phyloP scores from a whole-genome alignment of 2,797 vertebrate genomes.

The Centropyge bicolor region DNA sequence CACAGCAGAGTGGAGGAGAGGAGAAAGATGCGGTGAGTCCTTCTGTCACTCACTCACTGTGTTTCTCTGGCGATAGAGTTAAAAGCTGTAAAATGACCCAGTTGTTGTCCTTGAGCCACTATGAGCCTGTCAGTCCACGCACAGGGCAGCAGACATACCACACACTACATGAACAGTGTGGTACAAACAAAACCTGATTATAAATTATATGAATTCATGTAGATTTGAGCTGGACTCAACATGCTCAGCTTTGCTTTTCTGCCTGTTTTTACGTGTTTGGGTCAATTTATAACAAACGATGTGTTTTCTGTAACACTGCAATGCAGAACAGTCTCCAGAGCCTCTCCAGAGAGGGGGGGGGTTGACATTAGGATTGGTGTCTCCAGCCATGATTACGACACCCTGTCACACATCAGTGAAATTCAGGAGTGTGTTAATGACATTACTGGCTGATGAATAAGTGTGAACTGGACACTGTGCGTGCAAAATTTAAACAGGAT shows the following conservation, averaged over 20 bases:
- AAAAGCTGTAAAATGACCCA: neutral
- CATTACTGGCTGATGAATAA: no score
- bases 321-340: neutral
- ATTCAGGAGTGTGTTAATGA: no score
- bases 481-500: no score
- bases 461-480: no score
- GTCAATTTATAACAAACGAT: neutral
- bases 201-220: neutral
- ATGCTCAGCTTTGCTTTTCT: neutral
- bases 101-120: neutral
- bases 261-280: neutral
- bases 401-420: no score
- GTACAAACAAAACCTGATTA: neutral
- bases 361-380: neutral
- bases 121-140: conserved; percentile 1
- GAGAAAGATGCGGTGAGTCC: conserved; percentile 82
- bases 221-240: neutral
- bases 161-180: rapidly evolving
- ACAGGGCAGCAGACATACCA: neutral
- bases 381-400: no score
- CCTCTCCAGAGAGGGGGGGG: neutral
- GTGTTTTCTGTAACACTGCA: neutral
- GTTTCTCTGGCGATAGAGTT: neutral
- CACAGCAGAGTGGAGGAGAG: conserved; percentile 61
- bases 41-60: neutral